Percentiles rank a stretch among this genome's conserved stretches.
These are phyloP conservation scores for Parnassius orleans DNA, from an alignment of 2,888 invertebrate species.

Conservation along the genomic window DNA sequence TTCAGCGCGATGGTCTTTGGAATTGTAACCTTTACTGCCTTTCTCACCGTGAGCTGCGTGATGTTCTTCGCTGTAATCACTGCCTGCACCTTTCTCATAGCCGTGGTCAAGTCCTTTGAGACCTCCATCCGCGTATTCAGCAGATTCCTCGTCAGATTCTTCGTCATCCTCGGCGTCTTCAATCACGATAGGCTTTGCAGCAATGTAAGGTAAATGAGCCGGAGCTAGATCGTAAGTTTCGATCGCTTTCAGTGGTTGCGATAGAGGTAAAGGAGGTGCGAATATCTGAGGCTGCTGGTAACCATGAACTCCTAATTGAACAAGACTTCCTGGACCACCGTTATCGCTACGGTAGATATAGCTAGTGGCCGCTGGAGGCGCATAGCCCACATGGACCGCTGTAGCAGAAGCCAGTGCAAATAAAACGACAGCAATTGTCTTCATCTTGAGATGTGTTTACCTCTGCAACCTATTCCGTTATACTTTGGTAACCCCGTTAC, in stretches of 20 bases:
- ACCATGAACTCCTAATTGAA: conserved; percentile 61
- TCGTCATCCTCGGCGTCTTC: conserved; percentile 60
- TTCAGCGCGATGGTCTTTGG: conserved; percentile 76
- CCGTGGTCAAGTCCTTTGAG: conserved; percentile 35
- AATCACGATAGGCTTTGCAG: conserved; percentile 54
- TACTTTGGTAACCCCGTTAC: conserved; percentile 69
- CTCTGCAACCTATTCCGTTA: conserved; percentile 57
- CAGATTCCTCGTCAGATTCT: conserved; percentile 49
- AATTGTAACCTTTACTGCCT: conserved; percentile 78
- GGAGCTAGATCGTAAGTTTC: conserved; percentile 59
- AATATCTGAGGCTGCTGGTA: conserved; percentile 57
- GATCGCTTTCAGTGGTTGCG: conserved; percentile 48
- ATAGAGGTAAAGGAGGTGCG: conserved; percentile 50
- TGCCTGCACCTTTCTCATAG: conserved; percentile 68
- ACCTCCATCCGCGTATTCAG: conserved; percentile 37
- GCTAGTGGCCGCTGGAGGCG: conserved; percentile 75
- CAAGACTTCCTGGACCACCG: conserved; percentile 69
- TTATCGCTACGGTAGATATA: conserved; percentile 78
- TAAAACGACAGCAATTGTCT: conserved; percentile 50
- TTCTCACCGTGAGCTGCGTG: conserved; percentile 79
- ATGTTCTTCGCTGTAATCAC: conserved; percentile 69
- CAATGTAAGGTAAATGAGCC: conserved; percentile 61
- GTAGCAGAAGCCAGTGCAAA: conserved; percentile 48
- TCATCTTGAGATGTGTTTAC: conserved; percentile 67
- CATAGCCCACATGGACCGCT: conserved; percentile 62